A percentile compares a stretch with the other conserved stretches of the same genome.
Evolutionary conservation across 92 coral and sea anemone genomes (phyloP).

Genomic region (Isaurus tuberculatus): DNA sequence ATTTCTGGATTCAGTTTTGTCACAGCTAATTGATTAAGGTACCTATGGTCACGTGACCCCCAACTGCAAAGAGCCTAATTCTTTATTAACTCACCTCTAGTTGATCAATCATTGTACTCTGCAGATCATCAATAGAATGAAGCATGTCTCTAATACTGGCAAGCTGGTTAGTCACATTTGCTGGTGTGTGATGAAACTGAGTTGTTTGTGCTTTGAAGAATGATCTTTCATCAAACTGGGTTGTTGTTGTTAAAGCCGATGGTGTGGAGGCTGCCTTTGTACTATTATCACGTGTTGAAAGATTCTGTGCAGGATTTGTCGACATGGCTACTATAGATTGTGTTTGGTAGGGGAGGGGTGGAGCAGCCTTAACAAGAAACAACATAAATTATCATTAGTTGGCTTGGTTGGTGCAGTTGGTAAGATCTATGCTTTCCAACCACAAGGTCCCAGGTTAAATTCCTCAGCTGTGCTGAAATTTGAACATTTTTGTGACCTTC

Average conservation of each 20-base stretch:
- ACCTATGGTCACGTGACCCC: too few relatives aligned
- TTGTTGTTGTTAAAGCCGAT: constrained; percentile 34
- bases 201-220: constrained; percentile 56
- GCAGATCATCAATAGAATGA: constrained; percentile 81
- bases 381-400: not conserved
- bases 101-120: constrained; percentile 81
- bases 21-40: too few relatives aligned
- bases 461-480: too few relatives aligned
- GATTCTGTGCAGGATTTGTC: constrained; percentile 27
- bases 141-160: constrained; percentile 75
- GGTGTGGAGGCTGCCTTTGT: constrained; percentile 42
- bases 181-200: constrained; percentile 62
- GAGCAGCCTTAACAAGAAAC: constrained; percentile 66
- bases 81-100: constrained; percentile 70
- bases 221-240: constrained; percentile 41
- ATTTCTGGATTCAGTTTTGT: too few relatives aligned
- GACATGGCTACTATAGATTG: constrained; percentile 23
- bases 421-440: too few relatives aligned
- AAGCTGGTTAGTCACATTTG: constrained; percentile 68
- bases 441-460: too few relatives aligned
- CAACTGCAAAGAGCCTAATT: too few relatives aligned
- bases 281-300: constrained; percentile 10
- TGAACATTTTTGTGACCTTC: too few relatives aligned
- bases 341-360: constrained; percentile 62
- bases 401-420: too few relatives aligned